These are phyloP conservation scores for Colostygia pectinataria DNA, from an alignment of 2,888 invertebrate species.

Conservation along the genomic window DNA sequence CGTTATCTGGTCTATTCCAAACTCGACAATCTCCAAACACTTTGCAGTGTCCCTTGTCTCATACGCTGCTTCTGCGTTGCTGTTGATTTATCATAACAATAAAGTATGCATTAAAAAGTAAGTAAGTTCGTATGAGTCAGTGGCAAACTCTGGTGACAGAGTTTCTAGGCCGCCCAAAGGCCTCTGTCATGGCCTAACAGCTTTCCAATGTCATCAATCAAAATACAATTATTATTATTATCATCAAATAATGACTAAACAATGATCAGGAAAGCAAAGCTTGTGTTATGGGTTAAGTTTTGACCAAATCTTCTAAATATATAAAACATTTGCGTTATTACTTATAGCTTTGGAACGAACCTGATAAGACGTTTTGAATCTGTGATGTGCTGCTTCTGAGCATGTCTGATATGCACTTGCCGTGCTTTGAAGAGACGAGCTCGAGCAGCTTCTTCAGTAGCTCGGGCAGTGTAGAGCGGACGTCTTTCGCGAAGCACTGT, in stretches of 20 bases:
- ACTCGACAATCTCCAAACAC: conserved; percentile 68
- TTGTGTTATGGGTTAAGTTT: no score
- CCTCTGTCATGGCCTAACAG: no score
- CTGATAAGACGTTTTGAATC: conserved; percentile 64
- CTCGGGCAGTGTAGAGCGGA: conserved; percentile 68
- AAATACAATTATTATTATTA: no score
- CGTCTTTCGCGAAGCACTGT: conserved; percentile 65
- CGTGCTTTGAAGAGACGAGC: conserved; percentile 57
- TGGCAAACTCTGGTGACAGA: no score
- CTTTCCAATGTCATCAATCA: no score
- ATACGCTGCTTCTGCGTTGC: conserved; percentile 37
- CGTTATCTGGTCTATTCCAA: conserved; percentile 69
- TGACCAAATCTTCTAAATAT: no score
- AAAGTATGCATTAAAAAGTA: no score
- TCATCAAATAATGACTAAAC: no score
- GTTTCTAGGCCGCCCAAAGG: no score
- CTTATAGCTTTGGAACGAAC: background rate
- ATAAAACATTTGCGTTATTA: no score
- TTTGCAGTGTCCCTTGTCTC: conserved; percentile 61
- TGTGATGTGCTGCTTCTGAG: conserved; percentile 59
- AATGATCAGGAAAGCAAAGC: no score
- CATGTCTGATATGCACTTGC: conserved; percentile 55
- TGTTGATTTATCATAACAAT: background rate
- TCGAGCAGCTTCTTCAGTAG: conserved; percentile 57
- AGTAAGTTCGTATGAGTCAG: no score